Evolutionary conservation across 2,113 vertebrate genomes (phyloP).

Genomic region (Elaphurus davidianus): DNA sequence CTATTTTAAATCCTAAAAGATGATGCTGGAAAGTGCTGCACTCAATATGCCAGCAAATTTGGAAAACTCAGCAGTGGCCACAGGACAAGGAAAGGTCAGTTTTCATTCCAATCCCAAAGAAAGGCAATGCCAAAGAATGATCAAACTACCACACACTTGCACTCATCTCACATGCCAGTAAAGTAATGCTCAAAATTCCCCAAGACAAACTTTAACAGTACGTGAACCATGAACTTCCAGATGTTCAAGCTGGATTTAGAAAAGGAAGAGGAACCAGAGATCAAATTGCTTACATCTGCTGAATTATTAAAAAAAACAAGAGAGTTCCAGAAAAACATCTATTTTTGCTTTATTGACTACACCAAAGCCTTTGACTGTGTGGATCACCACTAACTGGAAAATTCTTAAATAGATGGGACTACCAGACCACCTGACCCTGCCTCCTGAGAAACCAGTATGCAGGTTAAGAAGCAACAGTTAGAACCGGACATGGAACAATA

Average conservation of each 20-base stretch:
- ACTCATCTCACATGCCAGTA: neutral
- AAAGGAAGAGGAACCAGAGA: neutral
- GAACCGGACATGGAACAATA: neutral
- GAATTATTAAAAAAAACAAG: neutral
- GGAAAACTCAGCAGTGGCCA: neutral
- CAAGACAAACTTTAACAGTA: neutral
- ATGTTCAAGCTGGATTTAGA: neutral
- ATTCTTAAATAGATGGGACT: neutral
- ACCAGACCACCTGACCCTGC: neutral
- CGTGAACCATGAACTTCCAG: neutral
- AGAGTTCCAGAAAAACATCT: neutral
- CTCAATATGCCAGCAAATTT: neutral
- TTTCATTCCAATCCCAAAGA: neutral
- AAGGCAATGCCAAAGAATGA: neutral
- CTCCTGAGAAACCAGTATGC: neutral
- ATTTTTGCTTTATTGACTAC: neutral
- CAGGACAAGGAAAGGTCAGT: accelerated
- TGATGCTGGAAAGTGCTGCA: neutral
- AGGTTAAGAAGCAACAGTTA: neutral
- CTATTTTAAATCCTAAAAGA: neutral
- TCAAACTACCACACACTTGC: neutral
- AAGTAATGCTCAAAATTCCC: neutral
- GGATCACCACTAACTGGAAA: neutral
- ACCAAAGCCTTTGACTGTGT: neutral
- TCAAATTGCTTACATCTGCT: neutral